phyloP scores from a whole-genome alignment of 2,113 vertebrate genomes.

The Propithecus coquereli region DNA sequence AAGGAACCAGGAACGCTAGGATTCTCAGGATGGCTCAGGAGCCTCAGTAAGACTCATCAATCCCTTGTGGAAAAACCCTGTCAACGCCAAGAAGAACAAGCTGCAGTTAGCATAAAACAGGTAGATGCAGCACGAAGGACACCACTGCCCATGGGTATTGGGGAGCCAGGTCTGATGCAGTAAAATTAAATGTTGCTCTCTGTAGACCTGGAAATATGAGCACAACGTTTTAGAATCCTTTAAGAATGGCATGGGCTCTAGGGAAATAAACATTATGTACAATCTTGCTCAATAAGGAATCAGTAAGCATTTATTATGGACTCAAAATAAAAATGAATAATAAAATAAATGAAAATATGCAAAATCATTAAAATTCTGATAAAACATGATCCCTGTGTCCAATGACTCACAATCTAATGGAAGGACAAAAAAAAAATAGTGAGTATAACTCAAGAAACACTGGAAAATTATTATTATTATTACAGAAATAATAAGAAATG shows the following conservation, averaged over 20 bases:
- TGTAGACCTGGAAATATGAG: not conserved
- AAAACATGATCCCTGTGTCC: not conserved
- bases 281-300: not conserved
- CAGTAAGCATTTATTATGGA: not conserved
- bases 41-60: not conserved
- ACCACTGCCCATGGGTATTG: rapidly evolving
- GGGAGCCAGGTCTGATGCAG: rapidly evolving
- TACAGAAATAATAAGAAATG: not conserved
- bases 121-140: rapidly evolving
- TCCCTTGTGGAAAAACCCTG: not conserved
- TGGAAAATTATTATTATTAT: not conserved
- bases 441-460: not conserved
- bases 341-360: not conserved
- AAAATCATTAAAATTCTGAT: not conserved
- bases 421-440: not conserved
- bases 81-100: rapidly evolving
- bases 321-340: not conserved
- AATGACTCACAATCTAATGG: not conserved
- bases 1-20: not conserved
- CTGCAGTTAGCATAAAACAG: rapidly evolving
- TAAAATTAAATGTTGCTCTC: not conserved
- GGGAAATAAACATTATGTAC: not conserved
- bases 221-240: not conserved
- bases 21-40: not conserved
- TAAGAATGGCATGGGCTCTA: not conserved